Evolutionary conservation across 2,797 vertebrate species (phyloP).

Genomic region (Erethizon dorsatum): DNA sequence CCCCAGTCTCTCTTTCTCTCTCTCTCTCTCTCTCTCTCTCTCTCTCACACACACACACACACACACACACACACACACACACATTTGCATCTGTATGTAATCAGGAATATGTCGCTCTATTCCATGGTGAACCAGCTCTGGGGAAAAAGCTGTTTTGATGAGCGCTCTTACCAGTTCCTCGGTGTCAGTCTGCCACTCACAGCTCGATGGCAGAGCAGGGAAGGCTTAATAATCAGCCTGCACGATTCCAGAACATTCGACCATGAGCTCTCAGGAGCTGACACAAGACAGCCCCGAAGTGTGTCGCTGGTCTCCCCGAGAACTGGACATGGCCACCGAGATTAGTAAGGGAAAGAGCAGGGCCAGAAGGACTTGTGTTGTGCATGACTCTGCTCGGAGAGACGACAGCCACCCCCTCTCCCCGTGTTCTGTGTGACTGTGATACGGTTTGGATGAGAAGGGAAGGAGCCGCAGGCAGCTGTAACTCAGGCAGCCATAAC

Average conservation of each 20-base stretch:
- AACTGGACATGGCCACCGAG: too few species aligned
- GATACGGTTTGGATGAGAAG: not conserved
- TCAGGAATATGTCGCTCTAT: too few species aligned
- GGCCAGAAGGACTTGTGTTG: not conserved
- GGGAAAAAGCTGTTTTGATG: not conserved
- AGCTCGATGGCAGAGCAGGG: too few species aligned
- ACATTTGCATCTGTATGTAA: too few species aligned
- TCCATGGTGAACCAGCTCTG: not conserved
- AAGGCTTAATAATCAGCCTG: not conserved
- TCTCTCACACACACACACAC: too few species aligned
- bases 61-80: too few species aligned
- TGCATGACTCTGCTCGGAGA: not conserved
- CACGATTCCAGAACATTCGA: not conserved
- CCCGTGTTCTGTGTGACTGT: not conserved
- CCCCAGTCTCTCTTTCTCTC: not conserved
- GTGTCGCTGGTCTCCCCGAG: too few species aligned
- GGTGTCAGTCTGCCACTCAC: not conserved
- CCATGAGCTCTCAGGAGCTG: rapidly evolving
- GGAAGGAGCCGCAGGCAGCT: not conserved
- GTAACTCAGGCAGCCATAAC: not conserved
- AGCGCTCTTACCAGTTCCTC: not conserved
- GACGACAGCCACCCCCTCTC: too few species aligned
- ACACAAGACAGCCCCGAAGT: too few species aligned
- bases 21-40: too few species aligned
- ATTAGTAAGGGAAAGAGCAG: not conserved